Evolutionary conservation across 2,797 vertebrate genomes (phyloP), one percentile per base, ranked within the genome.

Genomic region (Uromys caudimaculatus): DNA sequence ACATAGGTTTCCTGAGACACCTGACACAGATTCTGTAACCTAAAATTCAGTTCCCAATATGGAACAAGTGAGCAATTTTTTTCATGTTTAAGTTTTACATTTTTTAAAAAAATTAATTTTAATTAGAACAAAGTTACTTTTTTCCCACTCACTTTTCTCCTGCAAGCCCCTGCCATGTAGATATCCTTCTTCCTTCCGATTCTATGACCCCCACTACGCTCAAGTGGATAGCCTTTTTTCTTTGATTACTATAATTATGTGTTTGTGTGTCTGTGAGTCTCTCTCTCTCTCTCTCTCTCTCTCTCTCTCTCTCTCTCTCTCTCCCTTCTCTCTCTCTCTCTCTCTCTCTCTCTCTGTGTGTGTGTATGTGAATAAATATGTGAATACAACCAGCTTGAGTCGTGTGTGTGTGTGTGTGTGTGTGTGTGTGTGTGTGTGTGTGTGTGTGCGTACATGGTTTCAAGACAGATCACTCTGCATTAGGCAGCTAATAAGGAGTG

Each of bases 91-190:
- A 77, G 35, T 35, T 50, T 76, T 76, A 76, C 32, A 27, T 76
- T 16, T 27, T 29, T 67, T 47, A 32, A 29, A 16, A 32, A 77
- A 50, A 6, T 50, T 19, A 32, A 50, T 32, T 77, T 75, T 50
- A 50, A 17, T 50, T 50, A 16, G 19, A 77, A 50, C 47, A 50
- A 50, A 52, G 35, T 35, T 35, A 32, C 1, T 19, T 4, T 19
- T 77, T 78, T 17, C 29, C 16, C 3, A 52, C 17, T 52, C 1
- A 4, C 16, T 78, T 52, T 35, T 1, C 16, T 52, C 29, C 16
- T 52, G 7, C 0, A 9, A 32, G 14, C 0, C 2, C 29, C 29
- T 52, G 8, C 29, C 47, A 77, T 0, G 14, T 8, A 50, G 14
- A 6, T 17, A 50, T 0, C 29, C 44, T 32, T 77, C 13, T 50